phyloP scores from a whole-genome alignment of 2,797 vertebrate species.

The Todus mexicanus region DNA sequence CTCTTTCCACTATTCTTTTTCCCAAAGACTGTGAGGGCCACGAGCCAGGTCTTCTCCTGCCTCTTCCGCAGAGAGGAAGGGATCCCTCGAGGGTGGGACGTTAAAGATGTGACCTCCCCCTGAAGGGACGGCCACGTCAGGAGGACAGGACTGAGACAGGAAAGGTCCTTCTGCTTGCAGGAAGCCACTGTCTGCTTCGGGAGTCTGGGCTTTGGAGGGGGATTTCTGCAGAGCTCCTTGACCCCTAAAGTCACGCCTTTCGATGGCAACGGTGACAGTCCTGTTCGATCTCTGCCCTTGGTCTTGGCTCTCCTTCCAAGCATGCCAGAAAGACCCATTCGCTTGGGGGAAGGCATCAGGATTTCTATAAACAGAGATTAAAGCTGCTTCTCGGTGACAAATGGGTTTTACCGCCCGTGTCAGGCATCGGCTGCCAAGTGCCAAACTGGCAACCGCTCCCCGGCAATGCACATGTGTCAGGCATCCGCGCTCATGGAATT shows the following conservation, averaged over 20 bases:
- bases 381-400: not conserved
- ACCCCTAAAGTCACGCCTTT: not conserved
- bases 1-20: not conserved
- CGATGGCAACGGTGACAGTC: not conserved
- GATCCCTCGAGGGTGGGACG: not conserved
- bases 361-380: not conserved
- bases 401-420: constrained; percentile 2
- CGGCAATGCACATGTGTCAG: not conserved
- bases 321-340: not conserved
- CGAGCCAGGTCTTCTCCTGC: not conserved
- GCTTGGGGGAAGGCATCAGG: not conserved
- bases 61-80: not conserved
- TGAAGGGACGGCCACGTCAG: rapidly evolving
- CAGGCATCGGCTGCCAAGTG: not conserved
- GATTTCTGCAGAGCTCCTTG: not conserved
- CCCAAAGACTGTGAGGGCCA: not conserved
- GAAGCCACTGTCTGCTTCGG: not conserved
- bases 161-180: not conserved
- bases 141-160: not conserved
- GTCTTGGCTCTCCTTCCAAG: not conserved
- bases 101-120: not conserved
- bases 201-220: not conserved
- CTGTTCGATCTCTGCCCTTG: not conserved
- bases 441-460: constrained; percentile 12
- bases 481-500: not conserved